These are phyloP conservation scores for Ennomos quercinarius DNA, from an alignment of 2,888 invertebrate species.

Conservation along the genomic window DNA sequence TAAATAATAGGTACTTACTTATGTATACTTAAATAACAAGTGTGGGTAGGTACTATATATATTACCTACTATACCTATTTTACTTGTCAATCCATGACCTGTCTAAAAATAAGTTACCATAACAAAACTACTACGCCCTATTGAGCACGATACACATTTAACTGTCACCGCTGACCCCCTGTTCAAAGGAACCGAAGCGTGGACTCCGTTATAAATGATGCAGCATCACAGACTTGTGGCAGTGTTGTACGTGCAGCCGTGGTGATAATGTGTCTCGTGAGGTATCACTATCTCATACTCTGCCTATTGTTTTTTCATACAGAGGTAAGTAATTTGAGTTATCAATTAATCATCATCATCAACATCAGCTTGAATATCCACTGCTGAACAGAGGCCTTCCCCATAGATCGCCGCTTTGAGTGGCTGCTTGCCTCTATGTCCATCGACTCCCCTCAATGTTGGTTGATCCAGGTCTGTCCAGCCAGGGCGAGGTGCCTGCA, in stretches of 20 bases:
- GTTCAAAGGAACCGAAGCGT: slow-evolving; percentile 54
- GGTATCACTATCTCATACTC: slow-evolving; percentile 51
- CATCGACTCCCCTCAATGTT: too few species aligned
- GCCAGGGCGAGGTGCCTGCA: too few species aligned
- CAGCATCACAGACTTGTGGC: slow-evolving; percentile 34
- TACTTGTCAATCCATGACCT: slow-evolving; percentile 13
- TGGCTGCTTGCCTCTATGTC: too few species aligned
- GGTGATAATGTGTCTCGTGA: slow-evolving; percentile 58
- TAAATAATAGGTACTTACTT: too few species aligned
- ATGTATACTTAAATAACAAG: too few species aligned
- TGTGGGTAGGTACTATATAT: too few species aligned
- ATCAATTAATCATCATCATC: too few species aligned
- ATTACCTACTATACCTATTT: background rate
- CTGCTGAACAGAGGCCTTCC: too few species aligned
- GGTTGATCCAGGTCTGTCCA: too few species aligned
- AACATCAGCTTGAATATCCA: too few species aligned
- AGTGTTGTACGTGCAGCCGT: slow-evolving; percentile 47
- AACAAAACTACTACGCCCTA: slow-evolving; percentile 11
- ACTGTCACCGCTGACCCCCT: slow-evolving; percentile 39
- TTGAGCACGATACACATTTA: slow-evolving; percentile 25
- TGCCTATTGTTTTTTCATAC: slow-evolving; percentile 53
- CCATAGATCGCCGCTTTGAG: too few species aligned
- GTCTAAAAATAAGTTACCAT: slow-evolving; percentile 22
- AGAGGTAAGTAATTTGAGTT: slow-evolving; percentile 54
- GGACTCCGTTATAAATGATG: slow-evolving; percentile 55